Conservation (phyloP, 2,888 invertebrate genomes). For the Margaritifera margaritifera region DNA sequence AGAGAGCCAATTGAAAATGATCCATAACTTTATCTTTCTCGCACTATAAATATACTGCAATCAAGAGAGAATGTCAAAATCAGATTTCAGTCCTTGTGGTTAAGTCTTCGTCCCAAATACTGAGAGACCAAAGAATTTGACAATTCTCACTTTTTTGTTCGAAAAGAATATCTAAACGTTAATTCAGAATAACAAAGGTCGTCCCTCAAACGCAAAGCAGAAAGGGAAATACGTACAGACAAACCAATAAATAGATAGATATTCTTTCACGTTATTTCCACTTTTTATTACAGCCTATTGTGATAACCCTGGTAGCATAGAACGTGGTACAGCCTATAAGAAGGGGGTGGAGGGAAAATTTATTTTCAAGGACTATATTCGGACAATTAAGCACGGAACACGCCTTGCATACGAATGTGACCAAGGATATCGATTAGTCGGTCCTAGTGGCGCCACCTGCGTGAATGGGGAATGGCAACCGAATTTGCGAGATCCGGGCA, state of each 20-base stretch:
- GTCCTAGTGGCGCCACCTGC: constrained; percentile 92
- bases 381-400: constrained; percentile 64
- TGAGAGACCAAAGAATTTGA: too few species aligned
- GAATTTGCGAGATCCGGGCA: constrained; percentile 78
- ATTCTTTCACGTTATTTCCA: neutral
- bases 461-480: constrained; percentile 96
- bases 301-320: constrained; percentile 29
- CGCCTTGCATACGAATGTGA: constrained; percentile 91
- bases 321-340: constrained; percentile 78
- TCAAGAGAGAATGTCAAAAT: too few species aligned
- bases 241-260: neutral
- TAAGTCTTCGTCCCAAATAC: too few species aligned
- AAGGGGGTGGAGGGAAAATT: constrained; percentile 84
- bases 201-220: too few species aligned
- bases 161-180: too few species aligned
- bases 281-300: constrained; percentile 32
- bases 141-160: too few species aligned
- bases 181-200: too few species aligned
- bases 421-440: constrained; percentile 89
- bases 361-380: constrained; percentile 93
- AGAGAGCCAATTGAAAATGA: too few species aligned
- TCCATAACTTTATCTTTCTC: too few species aligned
- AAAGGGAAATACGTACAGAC: too few species aligned
- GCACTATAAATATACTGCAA: too few species aligned
- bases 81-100: too few species aligned